Evolutionary conservation across 2,113 vertebrate genomes (phyloP).

Genomic region (Cranoglanis bouderius): DNA sequence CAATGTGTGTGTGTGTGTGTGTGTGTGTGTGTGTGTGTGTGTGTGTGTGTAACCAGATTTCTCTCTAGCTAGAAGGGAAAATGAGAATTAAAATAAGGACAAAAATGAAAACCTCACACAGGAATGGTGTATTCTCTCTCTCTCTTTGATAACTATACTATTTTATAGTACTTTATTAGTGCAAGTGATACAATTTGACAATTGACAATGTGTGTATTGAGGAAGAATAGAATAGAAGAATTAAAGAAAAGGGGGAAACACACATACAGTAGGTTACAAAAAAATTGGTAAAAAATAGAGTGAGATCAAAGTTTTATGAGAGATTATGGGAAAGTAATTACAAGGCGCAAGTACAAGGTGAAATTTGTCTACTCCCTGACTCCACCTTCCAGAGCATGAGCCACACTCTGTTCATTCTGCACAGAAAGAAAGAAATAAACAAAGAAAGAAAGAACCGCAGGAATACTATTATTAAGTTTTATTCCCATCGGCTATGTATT

Average conservation of each 20-base stretch:
- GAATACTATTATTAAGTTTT: not conserved
- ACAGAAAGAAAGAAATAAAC: not conserved
- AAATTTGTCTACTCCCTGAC: not conserved
- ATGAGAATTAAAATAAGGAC: not conserved
- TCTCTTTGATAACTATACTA: not conserved
- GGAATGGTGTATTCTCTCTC: not conserved
- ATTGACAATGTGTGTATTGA: not conserved
- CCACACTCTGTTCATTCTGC: not conserved
- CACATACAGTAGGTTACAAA: not conserved
- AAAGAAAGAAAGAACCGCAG: not conserved
- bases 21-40: conserved; percentile 27
- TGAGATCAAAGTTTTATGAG: not conserved
- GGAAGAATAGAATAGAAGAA: not conserved
- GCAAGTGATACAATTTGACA: not conserved
- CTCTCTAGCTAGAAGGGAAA: not conserved
- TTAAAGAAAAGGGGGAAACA: not conserved
- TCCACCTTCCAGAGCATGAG: not conserved
- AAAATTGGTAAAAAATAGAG: not conserved
- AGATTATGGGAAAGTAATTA: not conserved
- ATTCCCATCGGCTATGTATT: not conserved
- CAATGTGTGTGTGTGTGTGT: too few species aligned
- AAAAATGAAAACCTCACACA: not conserved
- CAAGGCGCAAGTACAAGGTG: too few species aligned
- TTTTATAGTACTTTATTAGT: not conserved
- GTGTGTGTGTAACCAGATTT: conserved; percentile 12